Percentiles rank a stretch among this genome's conserved stretches.
Conservation (phyloP, 2,797 vertebrate genomes). For the Dromococcyx pavoninus region DNA sequence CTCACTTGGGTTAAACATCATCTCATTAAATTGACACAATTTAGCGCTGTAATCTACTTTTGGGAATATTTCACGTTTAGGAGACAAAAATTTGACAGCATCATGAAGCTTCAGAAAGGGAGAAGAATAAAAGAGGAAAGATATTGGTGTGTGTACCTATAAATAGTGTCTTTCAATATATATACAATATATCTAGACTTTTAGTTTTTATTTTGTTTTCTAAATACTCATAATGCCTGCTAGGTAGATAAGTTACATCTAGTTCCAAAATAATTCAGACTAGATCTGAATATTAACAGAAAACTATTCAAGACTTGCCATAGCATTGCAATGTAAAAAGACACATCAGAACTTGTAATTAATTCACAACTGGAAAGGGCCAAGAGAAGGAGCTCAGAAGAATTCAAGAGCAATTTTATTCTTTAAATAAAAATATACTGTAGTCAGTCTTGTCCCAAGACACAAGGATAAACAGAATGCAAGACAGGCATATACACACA, state of each 20-base stretch:
- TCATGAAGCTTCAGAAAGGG: background rate
- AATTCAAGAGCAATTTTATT: background rate
- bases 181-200: background rate
- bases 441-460: background rate
- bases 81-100: background rate
- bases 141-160: background rate
- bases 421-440: background rate
- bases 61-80: background rate
- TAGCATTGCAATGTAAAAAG: background rate
- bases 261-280: background rate
- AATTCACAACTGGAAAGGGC: background rate
- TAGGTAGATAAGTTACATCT: background rate
- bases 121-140: background rate
- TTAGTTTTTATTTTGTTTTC: too few relatives aligned
- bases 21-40: slow-evolving; percentile 14
- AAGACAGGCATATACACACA: background rate
- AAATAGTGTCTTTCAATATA: background rate
- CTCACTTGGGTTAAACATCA: background rate
- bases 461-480: background rate
- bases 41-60: background rate
- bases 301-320: background rate
- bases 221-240: background rate
- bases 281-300: background rate
- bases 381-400: background rate
- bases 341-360: background rate